Conservation (phyloP, 2,113 vertebrate species). For the Balaeniceps rex region DNA sequence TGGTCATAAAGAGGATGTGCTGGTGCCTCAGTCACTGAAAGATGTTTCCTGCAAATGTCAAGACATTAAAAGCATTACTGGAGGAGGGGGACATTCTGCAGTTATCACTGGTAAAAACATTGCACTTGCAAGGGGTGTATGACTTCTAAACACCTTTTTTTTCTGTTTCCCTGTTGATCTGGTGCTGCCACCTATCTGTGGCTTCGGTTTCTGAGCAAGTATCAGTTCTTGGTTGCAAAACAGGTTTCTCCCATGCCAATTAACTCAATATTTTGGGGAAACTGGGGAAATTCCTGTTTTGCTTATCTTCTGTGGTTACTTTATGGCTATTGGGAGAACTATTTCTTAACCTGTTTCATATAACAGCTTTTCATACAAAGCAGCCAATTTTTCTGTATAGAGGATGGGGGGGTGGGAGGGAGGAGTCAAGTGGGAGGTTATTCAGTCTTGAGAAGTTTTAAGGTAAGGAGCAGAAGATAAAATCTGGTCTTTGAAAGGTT, state of each 20-base stretch:
- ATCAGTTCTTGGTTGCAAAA: not conserved
- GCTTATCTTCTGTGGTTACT: not conserved
- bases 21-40: constrained; percentile 68
- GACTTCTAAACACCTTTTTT: not conserved
- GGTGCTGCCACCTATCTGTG: not conserved
- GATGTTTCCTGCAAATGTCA: constrained; percentile 52
- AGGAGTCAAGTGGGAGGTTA: not conserved
- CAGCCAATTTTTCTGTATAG: not conserved
- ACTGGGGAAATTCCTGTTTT: not conserved
- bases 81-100: constrained; percentile 89
- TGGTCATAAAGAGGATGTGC: constrained; percentile 82
- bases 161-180: not conserved
- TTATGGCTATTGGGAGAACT: not conserved
- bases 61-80: constrained; percentile 67
- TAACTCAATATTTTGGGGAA: not conserved
- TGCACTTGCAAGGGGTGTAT: not conserved
- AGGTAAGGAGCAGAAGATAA: not conserved
- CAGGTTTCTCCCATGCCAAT: not conserved
- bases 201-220: not conserved
- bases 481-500: not conserved
- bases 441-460: not conserved
- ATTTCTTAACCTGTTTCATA: not conserved
- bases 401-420: not conserved
- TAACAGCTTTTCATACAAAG: not conserved
- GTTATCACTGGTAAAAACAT: constrained; percentile 78